Conservation (phyloP, 2,113 vertebrate genomes). For the Gulo gulo region DNA sequence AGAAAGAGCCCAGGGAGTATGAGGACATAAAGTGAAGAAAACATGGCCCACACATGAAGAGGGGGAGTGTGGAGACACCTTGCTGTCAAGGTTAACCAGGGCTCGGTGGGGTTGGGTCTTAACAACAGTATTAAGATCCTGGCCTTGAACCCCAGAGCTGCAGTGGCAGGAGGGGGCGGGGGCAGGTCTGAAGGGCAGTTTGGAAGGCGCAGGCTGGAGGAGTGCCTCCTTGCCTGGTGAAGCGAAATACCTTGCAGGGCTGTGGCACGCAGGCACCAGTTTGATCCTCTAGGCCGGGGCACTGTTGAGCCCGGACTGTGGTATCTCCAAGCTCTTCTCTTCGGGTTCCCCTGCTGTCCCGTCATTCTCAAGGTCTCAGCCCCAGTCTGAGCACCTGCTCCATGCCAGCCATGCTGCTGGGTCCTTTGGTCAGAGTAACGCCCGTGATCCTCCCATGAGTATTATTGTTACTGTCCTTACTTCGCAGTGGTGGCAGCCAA, state of each 20-base stretch:
- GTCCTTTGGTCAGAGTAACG: not conserved
- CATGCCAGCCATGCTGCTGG: accelerated
- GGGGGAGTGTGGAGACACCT: not conserved
- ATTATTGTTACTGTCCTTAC: not conserved
- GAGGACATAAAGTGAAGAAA: not conserved
- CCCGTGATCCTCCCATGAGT: accelerated
- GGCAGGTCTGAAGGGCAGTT: not conserved
- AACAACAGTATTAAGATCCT: not conserved
- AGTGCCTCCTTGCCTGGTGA: not conserved
- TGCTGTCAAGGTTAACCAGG: not conserved
- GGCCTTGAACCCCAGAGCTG: not conserved
- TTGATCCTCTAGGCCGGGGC: not conserved
- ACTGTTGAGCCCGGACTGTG: not conserved
- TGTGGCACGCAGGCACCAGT: not conserved
- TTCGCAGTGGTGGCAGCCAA: not conserved
- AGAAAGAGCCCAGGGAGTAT: not conserved
- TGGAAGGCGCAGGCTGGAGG: not conserved
- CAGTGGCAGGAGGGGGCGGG: too few species aligned
- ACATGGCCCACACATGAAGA: not conserved
- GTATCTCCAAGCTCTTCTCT: accelerated
- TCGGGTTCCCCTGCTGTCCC: not conserved
- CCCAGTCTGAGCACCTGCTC: accelerated
- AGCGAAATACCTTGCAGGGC: not conserved
- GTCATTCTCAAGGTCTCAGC: not conserved
- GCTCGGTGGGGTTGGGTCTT: not conserved